A percentile compares a stretch with the other conserved stretches of the same genome.
Evolutionary conservation across 1,140 invertebrate species (phyloP).

Genomic region (Hestina assimilis): DNA sequence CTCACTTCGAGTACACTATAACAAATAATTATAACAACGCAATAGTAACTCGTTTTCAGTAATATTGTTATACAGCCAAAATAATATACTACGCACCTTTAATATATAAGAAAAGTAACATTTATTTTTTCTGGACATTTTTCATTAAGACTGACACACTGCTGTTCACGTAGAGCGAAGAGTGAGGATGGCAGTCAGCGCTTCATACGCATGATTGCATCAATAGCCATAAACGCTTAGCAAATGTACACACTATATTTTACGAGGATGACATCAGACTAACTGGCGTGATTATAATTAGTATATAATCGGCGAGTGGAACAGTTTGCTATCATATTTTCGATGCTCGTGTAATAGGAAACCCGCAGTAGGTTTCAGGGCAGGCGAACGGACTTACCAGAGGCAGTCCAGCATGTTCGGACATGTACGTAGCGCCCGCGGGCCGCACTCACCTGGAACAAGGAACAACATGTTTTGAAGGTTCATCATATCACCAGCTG

Average conservation of each 20-base stretch:
- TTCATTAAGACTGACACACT: neutral
- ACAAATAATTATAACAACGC: no score
- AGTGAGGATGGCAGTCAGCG: neutral
- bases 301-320: neutral
- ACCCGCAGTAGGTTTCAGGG: neutral
- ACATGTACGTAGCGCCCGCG: conserved; percentile 44
- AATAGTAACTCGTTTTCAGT: no score
- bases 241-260: neutral
- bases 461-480: conserved; percentile 22
- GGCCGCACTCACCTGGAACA: conserved; percentile 70
- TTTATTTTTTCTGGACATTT: no score
- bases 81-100: neutral
- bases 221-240: conserved; percentile 3
- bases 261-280: conserved; percentile 1
- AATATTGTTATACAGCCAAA: no score
- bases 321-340: neutral
- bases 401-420: conserved; percentile 66
- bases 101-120: no score
- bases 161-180: neutral
- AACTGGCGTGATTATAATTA: neutral
- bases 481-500: neutral
- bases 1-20: no score
- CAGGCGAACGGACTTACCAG: conserved; percentile 50
- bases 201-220: neutral
- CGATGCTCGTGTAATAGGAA: neutral